Evolutionary conservation across 2,888 invertebrate genomes (phyloP), one percentile per base, ranked within the genome.

Genomic region (Itoplectis maculator): DNA sequence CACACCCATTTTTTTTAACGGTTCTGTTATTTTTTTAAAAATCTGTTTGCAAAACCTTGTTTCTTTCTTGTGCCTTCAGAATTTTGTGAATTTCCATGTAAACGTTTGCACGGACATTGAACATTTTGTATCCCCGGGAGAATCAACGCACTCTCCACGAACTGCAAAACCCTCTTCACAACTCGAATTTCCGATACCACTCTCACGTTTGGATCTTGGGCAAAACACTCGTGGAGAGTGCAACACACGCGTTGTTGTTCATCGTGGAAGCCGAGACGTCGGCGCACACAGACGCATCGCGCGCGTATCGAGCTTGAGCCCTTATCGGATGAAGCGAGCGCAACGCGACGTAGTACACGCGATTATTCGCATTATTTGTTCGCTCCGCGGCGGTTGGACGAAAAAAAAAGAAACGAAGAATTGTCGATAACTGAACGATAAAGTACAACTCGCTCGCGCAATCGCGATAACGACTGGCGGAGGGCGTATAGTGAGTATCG

Each of bases 331-430:
- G 59, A 40, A 65, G 70, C 40, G 65, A 79, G 49, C 66, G 18
- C 59, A n/a, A n/a, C 66, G 29, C 37, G 0, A 18, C 20, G 18
- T 37, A 54, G 68, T 45, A 56, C 49, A 40, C 49, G 23, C 79
- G 78, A 74, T 78, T 78, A 70, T 72, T 61, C 61, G 79, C 82
- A 51, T 88, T 87, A 89, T 88, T 89, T 88, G 76, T 85, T 54
- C 66, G 65, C 68, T 74, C 2, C 5, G 29, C n/a, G n/a, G n/a
- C n/a, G 59, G 70, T 75, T 79, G 75, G 70, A 79, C 83, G 61
- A 61, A 29, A 84, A 65, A 61, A n/a, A n/a, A n/a, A n/a, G n/a
- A n/a, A n/a, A n/a, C n/a, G n/a, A n/a, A n/a, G n/a, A n/a, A n/a
- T n/a, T 79, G 69, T 29, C 42, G 78, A 74, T 66, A 84, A 74